These are phyloP conservation scores for Sturmia bella DNA, from an alignment of 2,888 invertebrate species.

Conservation along the genomic window DNA sequence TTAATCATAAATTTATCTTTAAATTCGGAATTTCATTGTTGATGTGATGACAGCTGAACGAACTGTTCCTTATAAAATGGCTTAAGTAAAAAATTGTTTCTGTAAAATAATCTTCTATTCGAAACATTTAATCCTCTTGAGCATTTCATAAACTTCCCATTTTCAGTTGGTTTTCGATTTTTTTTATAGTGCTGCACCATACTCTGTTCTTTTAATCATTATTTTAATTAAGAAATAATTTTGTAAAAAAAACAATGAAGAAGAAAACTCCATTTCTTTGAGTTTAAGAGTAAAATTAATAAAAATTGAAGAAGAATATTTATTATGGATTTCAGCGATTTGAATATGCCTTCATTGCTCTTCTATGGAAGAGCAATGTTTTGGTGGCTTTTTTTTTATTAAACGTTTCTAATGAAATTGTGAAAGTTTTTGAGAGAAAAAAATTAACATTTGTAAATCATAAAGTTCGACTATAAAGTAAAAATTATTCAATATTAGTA, in stretches of 20 bases:
- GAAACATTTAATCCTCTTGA: constrained; percentile 43
- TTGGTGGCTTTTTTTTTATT: too few relatives aligned
- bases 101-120: constrained; percentile 47
- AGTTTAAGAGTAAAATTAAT: constrained; percentile 61
- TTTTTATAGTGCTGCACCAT: constrained; percentile 7
- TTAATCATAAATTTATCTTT: constrained; percentile 5
- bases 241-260: constrained; percentile 23
- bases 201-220: constrained; percentile 27
- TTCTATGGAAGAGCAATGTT: too few relatives aligned
- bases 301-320: constrained; percentile 1
- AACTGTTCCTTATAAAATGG: constrained; percentile 37
- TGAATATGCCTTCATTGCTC: too few relatives aligned
- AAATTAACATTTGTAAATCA: too few relatives aligned
- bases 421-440: too few relatives aligned
- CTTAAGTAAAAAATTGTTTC: constrained; percentile 27
- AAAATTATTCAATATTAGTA: too few relatives aligned
- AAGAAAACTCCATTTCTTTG: constrained; percentile 59
- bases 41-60: constrained; percentile 46
- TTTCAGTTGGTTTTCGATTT: constrained; percentile 35
- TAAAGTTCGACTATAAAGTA: too few relatives aligned
- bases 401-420: too few relatives aligned
- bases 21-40: constrained; percentile 14
- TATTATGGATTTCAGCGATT: not conserved
- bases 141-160: constrained; percentile 23
- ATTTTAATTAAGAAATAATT: too few relatives aligned